A percentile compares a stretch with the other conserved stretches of the same genome.
Evolutionary conservation across 2,113 vertebrate genomes (phyloP).

Genomic region (Limanda limanda): DNA sequence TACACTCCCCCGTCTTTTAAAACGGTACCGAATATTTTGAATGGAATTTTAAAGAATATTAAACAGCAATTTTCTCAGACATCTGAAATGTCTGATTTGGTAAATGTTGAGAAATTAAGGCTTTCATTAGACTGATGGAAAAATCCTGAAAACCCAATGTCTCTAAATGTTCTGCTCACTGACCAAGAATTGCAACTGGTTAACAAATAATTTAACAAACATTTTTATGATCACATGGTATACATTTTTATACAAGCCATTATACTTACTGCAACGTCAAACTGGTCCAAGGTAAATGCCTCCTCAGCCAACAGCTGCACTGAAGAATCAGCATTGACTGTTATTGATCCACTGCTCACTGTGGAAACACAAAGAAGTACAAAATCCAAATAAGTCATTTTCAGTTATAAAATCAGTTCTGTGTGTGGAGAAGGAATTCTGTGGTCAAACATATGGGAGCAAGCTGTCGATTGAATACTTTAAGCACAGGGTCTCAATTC

Average conservation of each 20-base stretch:
- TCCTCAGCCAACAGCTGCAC: constrained; percentile 94
- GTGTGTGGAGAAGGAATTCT: too few species aligned
- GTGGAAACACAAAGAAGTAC: constrained; percentile 4
- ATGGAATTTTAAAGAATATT: neutral
- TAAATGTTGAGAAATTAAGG: neutral
- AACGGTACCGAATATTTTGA: neutral
- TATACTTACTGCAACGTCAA: constrained; percentile 90
- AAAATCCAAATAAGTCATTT: neutral
- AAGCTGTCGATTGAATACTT: too few species aligned
- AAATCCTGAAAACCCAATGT: neutral
- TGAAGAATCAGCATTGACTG: constrained; percentile 91
- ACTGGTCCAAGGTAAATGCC: constrained; percentile 88
- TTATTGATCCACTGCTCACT: constrained; percentile 95
- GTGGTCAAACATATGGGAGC: too few species aligned
- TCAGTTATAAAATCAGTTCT: neutral
- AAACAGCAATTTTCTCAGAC: too few species aligned
- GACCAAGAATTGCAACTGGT: neutral
- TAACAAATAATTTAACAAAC: neutral
- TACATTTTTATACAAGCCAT: neutral
- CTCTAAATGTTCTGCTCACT: neutral
- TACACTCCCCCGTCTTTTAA: too few species aligned
- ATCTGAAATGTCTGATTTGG: neutral
- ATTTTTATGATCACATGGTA: neutral
- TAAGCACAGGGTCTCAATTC: too few species aligned
- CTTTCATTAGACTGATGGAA: neutral